Evolutionary conservation across 1,140 invertebrate genomes (phyloP).

Genomic region (Bombus polaris): DNA sequence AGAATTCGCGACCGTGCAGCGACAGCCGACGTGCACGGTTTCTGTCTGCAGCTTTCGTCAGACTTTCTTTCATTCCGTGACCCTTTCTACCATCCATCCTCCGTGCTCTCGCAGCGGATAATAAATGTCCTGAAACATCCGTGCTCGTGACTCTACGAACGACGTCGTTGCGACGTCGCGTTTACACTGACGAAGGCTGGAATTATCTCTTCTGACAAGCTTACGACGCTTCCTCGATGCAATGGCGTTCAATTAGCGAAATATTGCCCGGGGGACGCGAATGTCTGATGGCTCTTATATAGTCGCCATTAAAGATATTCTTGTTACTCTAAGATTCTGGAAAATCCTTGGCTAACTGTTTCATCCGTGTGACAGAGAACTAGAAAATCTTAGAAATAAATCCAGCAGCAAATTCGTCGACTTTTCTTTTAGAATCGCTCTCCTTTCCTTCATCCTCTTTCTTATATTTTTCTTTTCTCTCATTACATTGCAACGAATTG

Average conservation of each 20-base stretch:
- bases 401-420: not conserved
- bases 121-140: constrained; percentile 24
- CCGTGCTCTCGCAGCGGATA: not conserved
- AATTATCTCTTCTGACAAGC: constrained; percentile 4
- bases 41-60: constrained; percentile 7
- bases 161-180: no score
- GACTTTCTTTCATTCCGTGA: not conserved
- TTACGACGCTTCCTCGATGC: no score
- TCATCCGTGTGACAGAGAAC: no score
- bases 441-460: not conserved
- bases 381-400: not conserved
- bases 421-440: not conserved
- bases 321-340: no score
- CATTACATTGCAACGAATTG: not conserved
- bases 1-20: constrained; percentile 39
- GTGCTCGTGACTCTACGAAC: not conserved
- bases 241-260: no score
- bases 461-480: not conserved
- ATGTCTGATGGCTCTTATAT: no score
- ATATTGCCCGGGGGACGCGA: no score
- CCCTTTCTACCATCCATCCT: not conserved
- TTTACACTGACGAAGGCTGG: no score
- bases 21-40: not conserved
- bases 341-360: no score
- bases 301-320: no score